Base-by-base conservation (phyloP, 2,888 invertebrate species). In the Tetragnatha montana region DNA sequence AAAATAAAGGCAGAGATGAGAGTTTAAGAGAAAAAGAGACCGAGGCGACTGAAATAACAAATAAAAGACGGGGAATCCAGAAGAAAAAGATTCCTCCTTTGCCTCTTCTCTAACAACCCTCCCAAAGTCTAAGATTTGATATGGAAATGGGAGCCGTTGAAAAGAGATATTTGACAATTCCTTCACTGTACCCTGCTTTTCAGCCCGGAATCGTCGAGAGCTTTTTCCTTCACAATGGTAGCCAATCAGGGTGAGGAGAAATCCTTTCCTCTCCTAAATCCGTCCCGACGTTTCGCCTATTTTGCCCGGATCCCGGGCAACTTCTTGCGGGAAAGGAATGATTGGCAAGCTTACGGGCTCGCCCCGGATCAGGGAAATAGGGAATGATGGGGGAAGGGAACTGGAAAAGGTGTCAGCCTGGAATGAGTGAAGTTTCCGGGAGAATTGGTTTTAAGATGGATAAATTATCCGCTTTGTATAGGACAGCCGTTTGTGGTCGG, bases 161-260 rank as follows among this genome's bases (percentile, higher is more conserved):
- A 60, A 60, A 60, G 60, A 60, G 60, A 60, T 60, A 60, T 60
- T 60, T 60, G 60, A 60, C 60, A 60, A 60, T 60, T 60, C 60
- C 17, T 60, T 60, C 60, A 60, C 60, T 60, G 17, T 60, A 60
- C 60, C 60, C 60, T 60, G 10, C 60, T 60, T 60, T 60, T 60
- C 60, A 17, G 60, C 60, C 17, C 10, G 8, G 60, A 60, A 17
- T 60, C 60, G 60, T 60, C 60, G 17, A 60, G 60, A 60, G 17
- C 60, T 60, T 10, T 60, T 60, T 60, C 60, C 14, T 17, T 60
- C 60, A 60, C 60, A 60, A 60, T 60, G 10, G 60, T 17, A 60
- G 60, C 60, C 60, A 60, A 60, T 60, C 60, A 60, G 60, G 17
- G 4, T 12, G 60, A 60, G 60, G 14, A 60, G 35, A 60, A 60